Evolutionary conservation across 35 echinoderm and acorn worm species (phyloP), one percentile per base, ranked within the genome.

Genomic region (Acanthaster planci): DNA sequence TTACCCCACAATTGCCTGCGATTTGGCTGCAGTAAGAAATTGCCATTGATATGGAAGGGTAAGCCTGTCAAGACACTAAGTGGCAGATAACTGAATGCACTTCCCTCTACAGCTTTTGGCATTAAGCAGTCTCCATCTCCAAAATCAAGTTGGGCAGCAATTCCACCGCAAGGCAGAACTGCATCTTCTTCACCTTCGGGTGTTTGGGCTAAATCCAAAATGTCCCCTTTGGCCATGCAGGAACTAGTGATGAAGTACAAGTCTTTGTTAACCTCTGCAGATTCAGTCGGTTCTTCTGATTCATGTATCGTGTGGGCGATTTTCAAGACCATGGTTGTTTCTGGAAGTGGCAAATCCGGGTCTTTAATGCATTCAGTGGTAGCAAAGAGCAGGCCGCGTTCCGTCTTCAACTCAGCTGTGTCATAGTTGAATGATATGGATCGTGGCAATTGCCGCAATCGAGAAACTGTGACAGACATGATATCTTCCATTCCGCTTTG

Each of bases 31-130:
- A 92, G 54, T 7, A 80, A 75, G 40, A 92, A 92, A n/a, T 64
- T 72, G 8, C 83, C 90, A 81, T 92, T 87, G 77, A 79, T 23
- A 54, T 92, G 90, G 44, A 86, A 76, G 47, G 90, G 90, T 19
- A 92, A 77, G 21, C 85, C 85, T 44, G 85, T 87, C 16, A 19
- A 52, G 60, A 84, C 80, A 52, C 29, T 44, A 34, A 58, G 67
- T 22, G 42, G 42, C n/a, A 83, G 54, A 19, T 58, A 83, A 27
- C 81, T 58, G 32, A 83, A 83, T 26, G 81, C 81, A 35, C 38
- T 64, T 26, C 81, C 42, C 7, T 51, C 36, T 16, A 39, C 37
- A 57, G 34, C 23, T 32, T 53, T 52, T 1, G 8, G 18, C 22
- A 8, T 79, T 31, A 81, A 44, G 39, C n/a, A 68, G 21, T 44